Evolutionary conservation across 2,888 invertebrate genomes (phyloP).

Genomic region (Trissoscelio sp.): DNA sequence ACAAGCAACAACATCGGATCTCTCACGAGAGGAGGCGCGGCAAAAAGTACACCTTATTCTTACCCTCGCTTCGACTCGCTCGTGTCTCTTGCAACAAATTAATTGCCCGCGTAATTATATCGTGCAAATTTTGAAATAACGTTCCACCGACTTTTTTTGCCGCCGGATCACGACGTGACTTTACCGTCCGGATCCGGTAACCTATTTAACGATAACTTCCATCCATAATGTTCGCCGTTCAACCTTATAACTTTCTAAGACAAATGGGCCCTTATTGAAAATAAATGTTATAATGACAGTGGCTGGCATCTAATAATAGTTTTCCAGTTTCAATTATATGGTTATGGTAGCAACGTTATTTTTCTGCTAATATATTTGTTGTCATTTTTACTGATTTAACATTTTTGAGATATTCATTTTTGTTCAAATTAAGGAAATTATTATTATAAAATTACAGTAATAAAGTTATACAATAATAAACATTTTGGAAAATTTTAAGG

Average conservation of each 20-base stretch:
- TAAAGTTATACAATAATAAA: too few relatives aligned
- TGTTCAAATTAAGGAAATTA: too few relatives aligned
- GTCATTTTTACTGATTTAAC: too few relatives aligned
- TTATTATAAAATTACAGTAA: too few relatives aligned
- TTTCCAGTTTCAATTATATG: not conserved
- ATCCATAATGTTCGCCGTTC: conserved; percentile 34
- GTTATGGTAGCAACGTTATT: not conserved
- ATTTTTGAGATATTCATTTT: too few relatives aligned
- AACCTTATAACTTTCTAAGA: conserved; percentile 65
- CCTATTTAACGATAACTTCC: conserved; percentile 58
- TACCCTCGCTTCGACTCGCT: conserved; percentile 35
- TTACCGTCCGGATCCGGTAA: conserved; percentile 62
- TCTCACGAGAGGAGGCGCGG: conserved; percentile 68
- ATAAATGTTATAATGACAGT: conserved; percentile 29
- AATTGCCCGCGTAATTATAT: conserved; percentile 70
- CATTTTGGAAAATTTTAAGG: too few relatives aligned
- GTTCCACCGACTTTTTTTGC: conserved; percentile 58
- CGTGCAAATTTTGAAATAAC: conserved; percentile 69
- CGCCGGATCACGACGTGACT: conserved; percentile 65
- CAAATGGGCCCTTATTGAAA: conserved; percentile 59
- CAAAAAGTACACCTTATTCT: conserved; percentile 62
- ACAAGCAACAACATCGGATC: conserved; percentile 50
- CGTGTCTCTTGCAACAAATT: conserved; percentile 68
- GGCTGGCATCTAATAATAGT: not conserved
- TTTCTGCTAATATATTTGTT: too few relatives aligned